Evolutionary conservation across 2,888 invertebrate species (phyloP).

Genomic region (Hirtodrosophila trivittata): DNA sequence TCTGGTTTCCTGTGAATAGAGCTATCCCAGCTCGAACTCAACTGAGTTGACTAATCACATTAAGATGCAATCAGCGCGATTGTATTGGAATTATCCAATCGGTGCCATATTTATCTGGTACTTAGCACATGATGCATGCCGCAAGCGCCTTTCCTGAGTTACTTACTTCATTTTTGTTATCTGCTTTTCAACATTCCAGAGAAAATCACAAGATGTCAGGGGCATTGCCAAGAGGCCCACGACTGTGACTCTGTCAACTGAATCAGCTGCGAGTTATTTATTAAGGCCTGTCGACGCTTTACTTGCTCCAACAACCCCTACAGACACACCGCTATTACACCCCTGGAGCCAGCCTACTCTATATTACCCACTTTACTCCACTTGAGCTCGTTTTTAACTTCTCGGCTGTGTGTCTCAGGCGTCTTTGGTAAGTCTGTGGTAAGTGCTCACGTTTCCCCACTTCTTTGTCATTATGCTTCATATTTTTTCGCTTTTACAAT

Average conservation of each 20-base stretch:
- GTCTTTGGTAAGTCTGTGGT: slow-evolving; percentile 4
- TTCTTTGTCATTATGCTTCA: slow-evolving; percentile 48
- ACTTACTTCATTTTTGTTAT: slow-evolving; percentile 61
- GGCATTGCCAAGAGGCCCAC: slow-evolving; percentile 53
- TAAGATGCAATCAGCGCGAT: slow-evolving; percentile 6
- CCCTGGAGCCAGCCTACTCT: not conserved
- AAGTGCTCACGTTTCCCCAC: slow-evolving; percentile 55
- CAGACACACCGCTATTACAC: not conserved
- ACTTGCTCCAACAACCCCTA: not conserved
- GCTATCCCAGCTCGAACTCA: slow-evolving; percentile 4
- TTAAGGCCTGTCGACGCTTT: slow-evolving; percentile 48
- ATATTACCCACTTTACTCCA: slow-evolving; percentile 4
- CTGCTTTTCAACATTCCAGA: slow-evolving; percentile 57
- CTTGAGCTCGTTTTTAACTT: slow-evolving; percentile 50
- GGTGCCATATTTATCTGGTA: slow-evolving; percentile 40
- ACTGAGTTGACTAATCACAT: slow-evolving; percentile 33
- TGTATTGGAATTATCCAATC: slow-evolving; percentile 37
- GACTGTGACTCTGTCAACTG: slow-evolving; percentile 48
- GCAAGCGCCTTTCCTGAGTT: slow-evolving; percentile 28
- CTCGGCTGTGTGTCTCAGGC: slow-evolving; percentile 22
- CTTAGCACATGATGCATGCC: slow-evolving; percentile 37
- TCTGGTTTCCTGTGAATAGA: no score
- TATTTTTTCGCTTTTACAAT: slow-evolving; percentile 57
- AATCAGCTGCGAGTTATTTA: slow-evolving; percentile 73
- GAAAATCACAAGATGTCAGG: slow-evolving; percentile 62